A percentile compares a stretch with the other conserved stretches of the same genome.
Conservation (phyloP, 2,113 vertebrate species). For the Lipophrys pholis region DNA sequence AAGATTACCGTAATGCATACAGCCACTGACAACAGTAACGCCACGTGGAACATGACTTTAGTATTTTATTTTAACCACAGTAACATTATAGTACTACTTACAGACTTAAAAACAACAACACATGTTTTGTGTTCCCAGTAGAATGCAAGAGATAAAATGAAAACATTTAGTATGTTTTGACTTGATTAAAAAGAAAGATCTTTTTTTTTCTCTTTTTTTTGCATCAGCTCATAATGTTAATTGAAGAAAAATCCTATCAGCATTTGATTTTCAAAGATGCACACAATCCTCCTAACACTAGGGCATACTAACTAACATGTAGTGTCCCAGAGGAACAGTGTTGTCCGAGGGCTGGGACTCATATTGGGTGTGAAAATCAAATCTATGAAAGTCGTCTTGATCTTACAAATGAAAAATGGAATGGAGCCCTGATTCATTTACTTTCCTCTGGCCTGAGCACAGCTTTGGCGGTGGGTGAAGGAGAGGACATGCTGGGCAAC, state of each 20-base stretch:
- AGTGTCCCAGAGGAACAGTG: slow-evolving; percentile 27
- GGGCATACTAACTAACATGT: background rate
- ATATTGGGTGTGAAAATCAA: slow-evolving; percentile 50
- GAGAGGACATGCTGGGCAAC: slow-evolving; percentile 32
- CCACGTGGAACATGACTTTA: background rate
- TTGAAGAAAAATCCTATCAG: no score
- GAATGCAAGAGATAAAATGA: no score
- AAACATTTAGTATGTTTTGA: no score
- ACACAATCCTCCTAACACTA: background rate
- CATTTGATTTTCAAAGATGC: background rate
- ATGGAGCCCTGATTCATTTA: slow-evolving; percentile 51
- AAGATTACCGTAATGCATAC: background rate
- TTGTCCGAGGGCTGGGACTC: slow-evolving; percentile 30
- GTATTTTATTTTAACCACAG: background rate
- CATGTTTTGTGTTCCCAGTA: no score
- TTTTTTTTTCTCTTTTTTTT: no score
- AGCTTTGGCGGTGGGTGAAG: slow-evolving; percentile 44
- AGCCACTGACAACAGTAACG: background rate
- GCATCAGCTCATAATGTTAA: background rate
- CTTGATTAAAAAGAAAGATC: no score
- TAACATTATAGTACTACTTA: no score
- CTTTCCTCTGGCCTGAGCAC: slow-evolving; percentile 31
- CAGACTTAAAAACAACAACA: no score
- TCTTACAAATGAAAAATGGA: slow-evolving; percentile 61
- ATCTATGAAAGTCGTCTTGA: slow-evolving; percentile 41